phyloP scores from a whole-genome alignment of 2,113 vertebrate species.

The Eptesicus fuscus region DNA sequence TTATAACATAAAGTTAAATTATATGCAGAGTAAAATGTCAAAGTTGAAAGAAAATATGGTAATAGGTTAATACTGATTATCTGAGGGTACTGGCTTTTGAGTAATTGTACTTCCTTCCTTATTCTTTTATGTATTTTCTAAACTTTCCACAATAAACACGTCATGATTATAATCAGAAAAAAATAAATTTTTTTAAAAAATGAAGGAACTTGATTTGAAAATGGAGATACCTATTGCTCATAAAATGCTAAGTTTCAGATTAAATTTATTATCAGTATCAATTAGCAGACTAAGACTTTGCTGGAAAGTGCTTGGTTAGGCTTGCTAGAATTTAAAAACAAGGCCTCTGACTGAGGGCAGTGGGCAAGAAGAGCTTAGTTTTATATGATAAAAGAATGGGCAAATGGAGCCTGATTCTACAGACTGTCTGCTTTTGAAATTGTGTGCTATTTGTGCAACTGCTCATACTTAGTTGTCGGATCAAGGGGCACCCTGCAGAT shows the following conservation, averaged over 20 bases:
- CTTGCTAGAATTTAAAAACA: conserved; percentile 49
- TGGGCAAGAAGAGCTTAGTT: conserved; percentile 40
- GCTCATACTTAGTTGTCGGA: conserved; percentile 31
- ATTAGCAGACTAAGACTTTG: conserved; percentile 46
- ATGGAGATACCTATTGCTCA: not conserved
- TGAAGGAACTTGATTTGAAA: conserved; percentile 36
- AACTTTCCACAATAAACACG: not conserved
- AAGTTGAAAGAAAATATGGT: not conserved
- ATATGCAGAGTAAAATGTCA: conserved; percentile 7
- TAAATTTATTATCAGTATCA: not conserved
- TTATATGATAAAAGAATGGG: conserved; percentile 36
- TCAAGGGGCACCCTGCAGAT: conserved; percentile 51
- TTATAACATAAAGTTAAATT: conserved; percentile 24
- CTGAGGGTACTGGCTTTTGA: conserved; percentile 21
- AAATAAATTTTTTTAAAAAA: not conserved
- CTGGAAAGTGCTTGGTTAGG: not conserved
- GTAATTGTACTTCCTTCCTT: conserved; percentile 34
- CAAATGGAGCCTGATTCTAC: conserved; percentile 42
- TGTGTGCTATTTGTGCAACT: not conserved
- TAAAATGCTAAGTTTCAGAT: conserved; percentile 35
- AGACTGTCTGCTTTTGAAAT: conserved; percentile 34
- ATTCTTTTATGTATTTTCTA: conserved; percentile 24
- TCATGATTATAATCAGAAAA: conserved; percentile 4
- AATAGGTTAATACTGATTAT: conserved; percentile 19
- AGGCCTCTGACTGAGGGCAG: not conserved